Evolutionary conservation across 2,888 invertebrate genomes (phyloP).

Genomic region (Ischnus inquisitorius): DNA sequence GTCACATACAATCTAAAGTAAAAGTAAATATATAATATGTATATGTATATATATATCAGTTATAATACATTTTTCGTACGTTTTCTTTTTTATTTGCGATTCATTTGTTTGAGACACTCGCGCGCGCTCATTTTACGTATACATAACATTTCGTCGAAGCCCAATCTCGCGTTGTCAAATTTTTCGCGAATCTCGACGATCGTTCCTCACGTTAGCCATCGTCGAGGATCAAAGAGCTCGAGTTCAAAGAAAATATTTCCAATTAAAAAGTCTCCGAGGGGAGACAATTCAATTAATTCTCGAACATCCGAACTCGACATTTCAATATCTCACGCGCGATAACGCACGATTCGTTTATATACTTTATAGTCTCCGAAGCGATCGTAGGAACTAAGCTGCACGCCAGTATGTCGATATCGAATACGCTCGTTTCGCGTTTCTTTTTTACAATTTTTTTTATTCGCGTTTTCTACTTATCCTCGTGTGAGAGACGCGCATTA

Average conservation of each 20-base stretch:
- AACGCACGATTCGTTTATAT: neutral
- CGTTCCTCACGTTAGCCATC: neutral
- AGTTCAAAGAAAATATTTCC: neutral
- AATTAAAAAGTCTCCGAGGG: conserved; percentile 1
- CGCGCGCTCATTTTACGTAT: conserved; percentile 53
- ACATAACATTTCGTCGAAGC: conserved; percentile 42
- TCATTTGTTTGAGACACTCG: conserved; percentile 1
- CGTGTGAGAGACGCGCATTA: neutral
- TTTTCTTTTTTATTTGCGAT: conserved; percentile 35
- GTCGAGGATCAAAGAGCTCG: conserved; percentile 16
- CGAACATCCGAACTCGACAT: conserved; percentile 1
- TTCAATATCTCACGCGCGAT: conserved; percentile 34
- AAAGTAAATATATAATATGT: conserved; percentile 60
- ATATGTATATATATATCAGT: conserved; percentile 62
- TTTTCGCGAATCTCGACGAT: neutral
- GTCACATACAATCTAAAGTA: conserved; percentile 68
- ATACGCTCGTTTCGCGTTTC: conserved; percentile 21
- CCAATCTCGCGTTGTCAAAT: neutral
- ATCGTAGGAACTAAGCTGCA: conserved; percentile 61
- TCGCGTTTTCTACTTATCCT: neutral
- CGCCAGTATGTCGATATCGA: conserved; percentile 9
- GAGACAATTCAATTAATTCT: conserved; percentile 10
- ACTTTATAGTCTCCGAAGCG: conserved; percentile 16
- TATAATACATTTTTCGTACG: conserved; percentile 66
- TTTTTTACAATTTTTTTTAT: conserved; percentile 22